A percentile compares a stretch with the other conserved stretches of the same genome.
These are phyloP conservation scores for Neelides folsomi DNA, from an alignment of 2,888 invertebrate genomes.

Conservation along the genomic window DNA sequence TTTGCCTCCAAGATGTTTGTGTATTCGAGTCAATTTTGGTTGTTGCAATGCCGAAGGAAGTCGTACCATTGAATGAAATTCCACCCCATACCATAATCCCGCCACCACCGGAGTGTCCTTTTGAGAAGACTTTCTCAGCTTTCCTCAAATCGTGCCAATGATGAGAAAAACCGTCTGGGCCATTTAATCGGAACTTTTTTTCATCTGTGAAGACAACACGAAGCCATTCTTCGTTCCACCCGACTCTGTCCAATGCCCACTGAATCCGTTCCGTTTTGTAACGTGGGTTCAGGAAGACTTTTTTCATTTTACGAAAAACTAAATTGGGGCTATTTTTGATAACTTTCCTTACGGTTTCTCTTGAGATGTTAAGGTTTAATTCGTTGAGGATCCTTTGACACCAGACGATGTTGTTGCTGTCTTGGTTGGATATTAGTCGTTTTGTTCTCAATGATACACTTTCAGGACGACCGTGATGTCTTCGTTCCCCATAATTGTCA, in stretches of 20 bases:
- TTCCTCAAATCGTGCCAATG: constrained; percentile 2
- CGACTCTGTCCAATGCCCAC: neutral
- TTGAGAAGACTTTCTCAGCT: neutral
- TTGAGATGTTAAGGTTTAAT: too few relatives aligned
- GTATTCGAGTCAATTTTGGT: neutral
- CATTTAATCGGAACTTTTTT: constrained; percentile 1
- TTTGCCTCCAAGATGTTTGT: neutral
- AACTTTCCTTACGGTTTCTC: too few relatives aligned
- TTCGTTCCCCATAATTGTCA: too few relatives aligned
- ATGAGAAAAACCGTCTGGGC: neutral
- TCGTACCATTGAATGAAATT: neutral
- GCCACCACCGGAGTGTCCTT: neutral
- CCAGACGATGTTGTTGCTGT: too few relatives aligned
- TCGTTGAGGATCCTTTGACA: too few relatives aligned
- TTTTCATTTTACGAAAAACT: too few relatives aligned
- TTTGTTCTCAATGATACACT: neutral
- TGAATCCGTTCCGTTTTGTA: neutral
- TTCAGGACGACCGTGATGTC: neutral
- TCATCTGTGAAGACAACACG: neutral
- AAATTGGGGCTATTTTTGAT: too few relatives aligned
- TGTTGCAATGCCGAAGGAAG: neutral
- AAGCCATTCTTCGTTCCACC: neutral
- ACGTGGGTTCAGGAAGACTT: neutral
- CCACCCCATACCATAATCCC: neutral
- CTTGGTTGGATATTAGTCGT: too few relatives aligned